Evolutionary conservation across 2,888 invertebrate species (phyloP).

Genomic region (Anthoptus insignis): DNA sequence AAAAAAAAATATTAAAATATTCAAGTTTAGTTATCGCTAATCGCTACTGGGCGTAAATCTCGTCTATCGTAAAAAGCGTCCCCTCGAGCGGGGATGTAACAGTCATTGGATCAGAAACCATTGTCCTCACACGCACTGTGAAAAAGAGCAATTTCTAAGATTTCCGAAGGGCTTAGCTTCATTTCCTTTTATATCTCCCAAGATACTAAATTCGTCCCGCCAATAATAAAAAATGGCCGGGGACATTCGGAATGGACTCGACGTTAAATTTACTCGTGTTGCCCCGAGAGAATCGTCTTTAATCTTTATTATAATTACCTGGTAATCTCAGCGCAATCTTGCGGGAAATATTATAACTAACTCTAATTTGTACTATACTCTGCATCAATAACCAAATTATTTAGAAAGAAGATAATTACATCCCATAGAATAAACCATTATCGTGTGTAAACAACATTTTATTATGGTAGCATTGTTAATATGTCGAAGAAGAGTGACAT

Average conservation of each 20-base stretch:
- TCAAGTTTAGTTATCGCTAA: constrained; percentile 68
- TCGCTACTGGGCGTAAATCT: constrained; percentile 80
- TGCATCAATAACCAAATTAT: no score
- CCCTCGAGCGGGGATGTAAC: constrained; percentile 74
- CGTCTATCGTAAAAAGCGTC: constrained; percentile 80
- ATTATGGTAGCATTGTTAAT: no score
- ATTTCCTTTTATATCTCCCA: constrained; percentile 86
- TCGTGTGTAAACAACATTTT: no score
- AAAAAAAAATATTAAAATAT: constrained; percentile 70
- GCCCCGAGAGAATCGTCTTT: constrained; percentile 54
- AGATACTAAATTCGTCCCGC: constrained; percentile 85
- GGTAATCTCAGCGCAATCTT: no score
- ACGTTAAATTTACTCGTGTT: constrained; percentile 76
- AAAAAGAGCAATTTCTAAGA: constrained; percentile 85
- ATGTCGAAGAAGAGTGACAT: constrained; percentile 18
- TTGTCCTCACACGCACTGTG: constrained; percentile 83
- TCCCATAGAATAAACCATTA: no score
- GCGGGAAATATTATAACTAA: no score
- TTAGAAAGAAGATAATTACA: no score
- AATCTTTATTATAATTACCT: constrained; percentile 27
- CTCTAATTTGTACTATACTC: no score
- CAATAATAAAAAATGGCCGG: constrained; percentile 84
- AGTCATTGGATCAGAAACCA: constrained; percentile 76
- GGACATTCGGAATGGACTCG: constrained; percentile 78
- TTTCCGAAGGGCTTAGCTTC: constrained; percentile 86